Evolutionary conservation across 1,140 invertebrate genomes (phyloP), one percentile per base, ranked within the genome.

Genomic region (Neomicropteryx cornuta): DNA sequence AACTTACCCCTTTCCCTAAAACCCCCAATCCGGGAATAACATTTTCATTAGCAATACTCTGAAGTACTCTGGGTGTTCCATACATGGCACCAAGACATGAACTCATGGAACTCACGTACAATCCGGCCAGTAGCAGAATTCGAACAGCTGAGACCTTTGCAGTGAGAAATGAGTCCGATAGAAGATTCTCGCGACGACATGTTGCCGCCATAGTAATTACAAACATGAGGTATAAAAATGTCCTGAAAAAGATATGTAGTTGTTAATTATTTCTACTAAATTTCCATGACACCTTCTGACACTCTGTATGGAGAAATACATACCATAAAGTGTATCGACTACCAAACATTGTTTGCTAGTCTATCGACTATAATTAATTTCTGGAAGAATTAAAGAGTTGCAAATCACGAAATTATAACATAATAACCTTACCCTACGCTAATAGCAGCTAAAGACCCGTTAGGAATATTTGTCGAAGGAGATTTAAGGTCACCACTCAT

Each of bases 401-500:
- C 23, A 8, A 27, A 27, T 27, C 6, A 8, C 6, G n/a, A n/a
- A 8, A 27, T 27, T 27, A 8, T 27, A 13, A 16, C 27, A 39
- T 39, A 28, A 29, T 14, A 33, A 32, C 55, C 53, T 58, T 71
- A 87, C 79, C 83, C 85, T 27, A 83, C 86, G 36, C 83, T 80
- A 41, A 97, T 77, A 32, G 94, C 90, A 19, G 88, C 83, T 18
- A 97, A 63, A 3, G 93, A 95, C 23, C 94, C 94, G 63, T 87
- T 85, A 3, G 93, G 91, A 54, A 97, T 97, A 60, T 94, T 89
- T 29, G 77, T 77, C 8, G 87, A 86, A 1, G 94, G 93, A 51
- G 92, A 81, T 39, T 79, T 76, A 28, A 98, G 71, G 65, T 98
- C 93, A 10, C 92, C 92, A 62, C 90, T 94, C 93, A 98, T 97